phyloP scores from a whole-genome alignment of 2,888 invertebrate species.

The Xiphydria camelus region DNA sequence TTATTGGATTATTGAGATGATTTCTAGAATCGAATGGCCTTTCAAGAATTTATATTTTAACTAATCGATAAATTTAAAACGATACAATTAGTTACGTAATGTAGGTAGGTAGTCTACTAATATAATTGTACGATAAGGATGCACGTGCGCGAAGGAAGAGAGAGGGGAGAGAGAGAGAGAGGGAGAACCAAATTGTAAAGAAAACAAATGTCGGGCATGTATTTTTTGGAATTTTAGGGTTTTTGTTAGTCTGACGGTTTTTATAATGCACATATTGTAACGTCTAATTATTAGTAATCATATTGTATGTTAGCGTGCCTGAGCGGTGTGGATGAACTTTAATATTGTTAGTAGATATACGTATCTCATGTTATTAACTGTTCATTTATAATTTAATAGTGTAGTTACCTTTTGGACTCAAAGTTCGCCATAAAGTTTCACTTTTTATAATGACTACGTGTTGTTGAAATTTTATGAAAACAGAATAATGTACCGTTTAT shows the following conservation, averaged over 20 bases:
- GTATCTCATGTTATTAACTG: conserved; percentile 45
- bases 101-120: conserved; percentile 10
- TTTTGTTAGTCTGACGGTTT: conserved; percentile 13
- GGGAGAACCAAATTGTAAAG: conserved; percentile 1
- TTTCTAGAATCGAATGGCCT: conserved; percentile 15
- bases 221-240: conserved; percentile 9
- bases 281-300: not conserved
- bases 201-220: conserved; percentile 8
- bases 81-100: conserved; percentile 10
- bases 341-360: conserved; percentile 48
- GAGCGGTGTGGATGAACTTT: conserved; percentile 39
- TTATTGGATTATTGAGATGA: conserved; percentile 12
- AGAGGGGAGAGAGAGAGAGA: not conserved
- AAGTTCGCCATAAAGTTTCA: too few relatives aligned
- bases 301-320: conserved; percentile 33
- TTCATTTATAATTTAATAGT: conserved; percentile 1
- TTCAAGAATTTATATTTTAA: conserved; percentile 14
- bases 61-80: conserved; percentile 10
- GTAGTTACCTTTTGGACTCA: too few relatives aligned
- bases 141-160: not conserved
- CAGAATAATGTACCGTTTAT: too few relatives aligned
- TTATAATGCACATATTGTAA: conserved; percentile 18
- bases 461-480: too few relatives aligned
- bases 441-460: too few relatives aligned
- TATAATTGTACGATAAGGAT: conserved; percentile 4